Evolutionary conservation across 1,140 invertebrate genomes (phyloP).

Genomic region (Orchestia grillus): DNA sequence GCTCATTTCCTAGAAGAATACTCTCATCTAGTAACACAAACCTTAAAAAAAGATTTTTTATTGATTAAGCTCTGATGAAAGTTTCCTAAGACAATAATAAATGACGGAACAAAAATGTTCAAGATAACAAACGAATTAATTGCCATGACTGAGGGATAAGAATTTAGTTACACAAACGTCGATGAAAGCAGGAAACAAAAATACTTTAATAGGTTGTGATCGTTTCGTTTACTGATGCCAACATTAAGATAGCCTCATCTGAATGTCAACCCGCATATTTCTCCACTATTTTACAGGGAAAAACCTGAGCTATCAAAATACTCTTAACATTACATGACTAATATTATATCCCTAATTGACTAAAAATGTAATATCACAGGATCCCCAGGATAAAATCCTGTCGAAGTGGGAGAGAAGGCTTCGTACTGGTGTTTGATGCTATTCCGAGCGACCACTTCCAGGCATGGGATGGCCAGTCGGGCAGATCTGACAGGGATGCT

Average conservation of each 20-base stretch:
- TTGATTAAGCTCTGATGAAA: not conserved
- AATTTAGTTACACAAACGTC: not conserved
- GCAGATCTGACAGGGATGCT: slow-evolving; percentile 60
- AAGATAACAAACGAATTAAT: not conserved
- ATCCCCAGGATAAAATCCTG: slow-evolving; percentile 66
- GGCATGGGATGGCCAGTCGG: slow-evolving; percentile 61
- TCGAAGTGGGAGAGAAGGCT: slow-evolving; percentile 63
- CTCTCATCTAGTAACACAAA: not conserved
- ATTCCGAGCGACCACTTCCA: slow-evolving; percentile 63
- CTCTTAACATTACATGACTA: not conserved
- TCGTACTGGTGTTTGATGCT: slow-evolving; percentile 66
- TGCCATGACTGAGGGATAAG: not conserved
- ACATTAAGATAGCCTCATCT: not conserved
- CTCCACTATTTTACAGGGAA: not conserved
- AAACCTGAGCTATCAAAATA: slow-evolving; percentile 27
- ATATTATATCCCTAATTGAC: not conserved
- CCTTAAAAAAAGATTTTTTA: not conserved
- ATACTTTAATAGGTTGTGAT: not conserved
- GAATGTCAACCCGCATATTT: not conserved
- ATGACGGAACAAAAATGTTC: not conserved
- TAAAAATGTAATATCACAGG: slow-evolving; percentile 67
- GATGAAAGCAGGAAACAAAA: not conserved
- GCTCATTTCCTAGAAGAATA: not conserved
- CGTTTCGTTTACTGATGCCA: not conserved
- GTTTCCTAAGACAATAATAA: not conserved